phyloP scores from a whole-genome alignment of 1,140 invertebrate genomes.

The Chymomyza costata region DNA sequence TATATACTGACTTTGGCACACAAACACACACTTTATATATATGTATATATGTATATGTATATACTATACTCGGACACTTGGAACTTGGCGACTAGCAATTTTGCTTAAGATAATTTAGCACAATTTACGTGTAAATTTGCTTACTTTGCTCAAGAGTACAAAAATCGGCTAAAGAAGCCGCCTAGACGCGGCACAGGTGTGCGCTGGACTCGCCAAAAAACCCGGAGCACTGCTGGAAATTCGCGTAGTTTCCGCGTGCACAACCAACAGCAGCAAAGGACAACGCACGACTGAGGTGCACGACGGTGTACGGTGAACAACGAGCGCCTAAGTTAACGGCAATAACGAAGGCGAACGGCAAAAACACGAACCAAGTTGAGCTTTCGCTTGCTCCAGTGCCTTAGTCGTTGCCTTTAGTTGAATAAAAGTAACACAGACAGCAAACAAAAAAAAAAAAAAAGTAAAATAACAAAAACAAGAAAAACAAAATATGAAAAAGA shows the following conservation, averaged over 20 bases:
- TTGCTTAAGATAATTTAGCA: slow-evolving; percentile 62
- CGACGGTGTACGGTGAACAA: slow-evolving; percentile 13
- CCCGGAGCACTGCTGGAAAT: slow-evolving; percentile 24
- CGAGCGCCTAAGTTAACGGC: slow-evolving; percentile 15
- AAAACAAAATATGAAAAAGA: slow-evolving; percentile 69
- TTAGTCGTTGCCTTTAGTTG: too few relatives aligned
- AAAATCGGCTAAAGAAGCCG: slow-evolving; percentile 13
- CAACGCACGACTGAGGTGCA: slow-evolving; percentile 56
- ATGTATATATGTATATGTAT: slow-evolving; percentile 4
- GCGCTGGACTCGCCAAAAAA: slow-evolving; percentile 19
- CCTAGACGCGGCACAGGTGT: slow-evolving; percentile 55
- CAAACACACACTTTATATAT: neutral
- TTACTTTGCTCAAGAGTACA: slow-evolving; percentile 42
- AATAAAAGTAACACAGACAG: too few relatives aligned
- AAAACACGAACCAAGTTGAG: slow-evolving; percentile 6
- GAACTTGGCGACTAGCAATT: slow-evolving; percentile 55
- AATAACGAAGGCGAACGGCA: slow-evolving; percentile 17
- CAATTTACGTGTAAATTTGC: slow-evolving; percentile 68
- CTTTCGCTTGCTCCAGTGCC: too few relatives aligned
- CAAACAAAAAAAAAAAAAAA: too few relatives aligned
- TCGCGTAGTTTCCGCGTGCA: slow-evolving; percentile 42
- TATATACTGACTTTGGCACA: slow-evolving; percentile 3
- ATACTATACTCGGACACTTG: slow-evolving; percentile 14
- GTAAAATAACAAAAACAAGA: slow-evolving; percentile 69
- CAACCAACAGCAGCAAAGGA: slow-evolving; percentile 67